These are phyloP conservation scores for Cephalopterus ornatus DNA, from an alignment of 2,113 vertebrate species.

Conservation along the genomic window DNA sequence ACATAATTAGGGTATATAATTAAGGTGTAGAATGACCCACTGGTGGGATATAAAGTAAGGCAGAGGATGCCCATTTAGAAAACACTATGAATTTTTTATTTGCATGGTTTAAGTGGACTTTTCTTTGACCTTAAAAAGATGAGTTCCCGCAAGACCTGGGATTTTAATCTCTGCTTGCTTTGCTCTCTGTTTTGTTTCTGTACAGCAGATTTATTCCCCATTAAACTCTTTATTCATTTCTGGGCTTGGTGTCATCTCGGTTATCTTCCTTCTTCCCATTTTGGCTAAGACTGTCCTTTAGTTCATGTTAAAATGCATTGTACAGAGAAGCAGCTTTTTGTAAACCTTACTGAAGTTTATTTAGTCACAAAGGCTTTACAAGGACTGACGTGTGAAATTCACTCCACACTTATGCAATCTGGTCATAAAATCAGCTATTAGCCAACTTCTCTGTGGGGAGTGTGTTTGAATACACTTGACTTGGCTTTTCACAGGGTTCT, in stretches of 20 bases:
- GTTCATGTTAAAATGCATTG: background rate
- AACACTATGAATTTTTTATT: background rate
- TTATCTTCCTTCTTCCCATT: background rate
- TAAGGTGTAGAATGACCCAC: background rate
- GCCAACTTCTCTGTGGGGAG: slow-evolving; percentile 15
- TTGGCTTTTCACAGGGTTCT: slow-evolving; percentile 12
- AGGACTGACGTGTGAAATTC: slow-evolving; percentile 15
- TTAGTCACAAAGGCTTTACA: slow-evolving; percentile 18
- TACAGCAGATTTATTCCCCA: background rate
- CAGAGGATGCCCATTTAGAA: background rate
- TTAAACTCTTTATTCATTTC: background rate
- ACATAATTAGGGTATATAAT: too few relatives aligned
- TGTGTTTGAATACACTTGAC: background rate
- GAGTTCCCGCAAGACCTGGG: background rate
- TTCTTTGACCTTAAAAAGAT: background rate
- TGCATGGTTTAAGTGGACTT: accelerated
- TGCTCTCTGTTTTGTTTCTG: background rate
- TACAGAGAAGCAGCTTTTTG: background rate
- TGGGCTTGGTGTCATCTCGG: background rate
- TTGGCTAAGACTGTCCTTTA: background rate
- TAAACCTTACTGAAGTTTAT: slow-evolving; percentile 24
- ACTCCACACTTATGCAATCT: background rate
- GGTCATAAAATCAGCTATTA: slow-evolving; percentile 19
- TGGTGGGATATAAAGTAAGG: background rate
- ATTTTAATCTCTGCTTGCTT: background rate